Percentiles rank a stretch among this genome's conserved stretches.
These are phyloP conservation scores for Agrenia bidenticulata DNA, from an alignment of 2,888 invertebrate genomes.

Conservation along the genomic window DNA sequence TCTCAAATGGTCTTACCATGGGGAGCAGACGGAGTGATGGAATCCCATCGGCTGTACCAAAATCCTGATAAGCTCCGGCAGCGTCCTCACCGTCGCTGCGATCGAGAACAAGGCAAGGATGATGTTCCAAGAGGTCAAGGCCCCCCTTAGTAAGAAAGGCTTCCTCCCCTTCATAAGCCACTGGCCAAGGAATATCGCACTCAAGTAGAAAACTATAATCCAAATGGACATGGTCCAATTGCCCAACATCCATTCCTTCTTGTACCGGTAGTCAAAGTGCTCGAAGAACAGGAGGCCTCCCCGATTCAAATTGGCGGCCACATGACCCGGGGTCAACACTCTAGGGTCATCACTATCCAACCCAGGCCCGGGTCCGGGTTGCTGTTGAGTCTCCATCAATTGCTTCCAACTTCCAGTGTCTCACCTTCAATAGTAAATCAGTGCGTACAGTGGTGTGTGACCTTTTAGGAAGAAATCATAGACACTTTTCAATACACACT, in stretches of 20 bases:
- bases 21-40: conserved; percentile 41
- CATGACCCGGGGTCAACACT: conserved; percentile 4
- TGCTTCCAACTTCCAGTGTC: too few species aligned
- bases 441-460: too few species aligned
- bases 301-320: conserved; percentile 1
- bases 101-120: conserved; percentile 41
- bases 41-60: conserved; percentile 31
- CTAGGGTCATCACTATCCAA: not conserved
- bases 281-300: not conserved
- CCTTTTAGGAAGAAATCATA: too few species aligned
- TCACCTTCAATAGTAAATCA: too few species aligned
- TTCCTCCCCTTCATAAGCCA: conserved; percentile 32
- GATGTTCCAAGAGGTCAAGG: conserved; percentile 41
- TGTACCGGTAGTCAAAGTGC: conserved; percentile 39
- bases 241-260: conserved; percentile 35
- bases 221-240: conserved; percentile 38
- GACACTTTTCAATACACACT: too few species aligned
- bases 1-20: conserved; percentile 43
- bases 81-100: conserved; percentile 30
- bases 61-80: conserved; percentile 37
- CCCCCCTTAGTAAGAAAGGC: conserved; percentile 31
- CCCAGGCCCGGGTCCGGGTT: not conserved
- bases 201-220: conserved; percentile 31
- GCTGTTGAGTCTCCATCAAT: not conserved
- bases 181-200: conserved; percentile 35